phyloP scores from a whole-genome alignment of 2,797 vertebrate species.

The Salmo trutta region DNA sequence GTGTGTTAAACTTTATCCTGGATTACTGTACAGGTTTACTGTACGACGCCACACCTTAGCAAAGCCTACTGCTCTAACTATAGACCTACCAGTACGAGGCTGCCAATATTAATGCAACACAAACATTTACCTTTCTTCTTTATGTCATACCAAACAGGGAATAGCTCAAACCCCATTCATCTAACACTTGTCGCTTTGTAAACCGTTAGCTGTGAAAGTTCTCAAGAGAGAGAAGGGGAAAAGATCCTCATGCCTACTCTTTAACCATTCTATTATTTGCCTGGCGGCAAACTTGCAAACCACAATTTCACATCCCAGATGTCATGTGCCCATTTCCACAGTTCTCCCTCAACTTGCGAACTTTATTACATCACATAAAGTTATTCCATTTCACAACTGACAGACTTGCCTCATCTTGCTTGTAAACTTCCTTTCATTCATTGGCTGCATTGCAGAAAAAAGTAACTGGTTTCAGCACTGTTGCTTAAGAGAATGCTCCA shows the following conservation, averaged over 20 bases:
- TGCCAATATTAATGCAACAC: too few relatives aligned
- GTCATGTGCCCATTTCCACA: conserved; percentile 21
- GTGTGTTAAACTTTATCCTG: conserved; percentile 6
- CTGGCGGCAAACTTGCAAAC: background rate
- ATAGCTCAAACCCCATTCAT: background rate
- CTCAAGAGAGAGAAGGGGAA: background rate
- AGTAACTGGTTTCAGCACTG: background rate
- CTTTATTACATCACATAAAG: conserved; percentile 27
- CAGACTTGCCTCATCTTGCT: conserved; percentile 47
- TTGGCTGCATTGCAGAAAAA: background rate
- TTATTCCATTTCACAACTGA: conserved; percentile 27
- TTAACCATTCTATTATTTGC: background rate
- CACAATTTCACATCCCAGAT: conserved; percentile 14
- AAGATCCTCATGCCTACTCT: background rate
- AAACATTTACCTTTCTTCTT: background rate
- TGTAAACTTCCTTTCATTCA: conserved; percentile 13
- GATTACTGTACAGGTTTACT: background rate
- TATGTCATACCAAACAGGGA: background rate
- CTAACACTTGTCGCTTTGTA: background rate
- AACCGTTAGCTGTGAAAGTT: background rate
- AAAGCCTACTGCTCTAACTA: background rate
- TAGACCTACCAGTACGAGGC: too few relatives aligned
- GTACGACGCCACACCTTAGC: background rate
- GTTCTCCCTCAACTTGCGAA: conserved; percentile 17
- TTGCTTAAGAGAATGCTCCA: background rate